These are phyloP conservation scores for Enteromius thamalakanensis DNA, from an alignment of 2,797 vertebrate genomes.

Conservation along the genomic window DNA sequence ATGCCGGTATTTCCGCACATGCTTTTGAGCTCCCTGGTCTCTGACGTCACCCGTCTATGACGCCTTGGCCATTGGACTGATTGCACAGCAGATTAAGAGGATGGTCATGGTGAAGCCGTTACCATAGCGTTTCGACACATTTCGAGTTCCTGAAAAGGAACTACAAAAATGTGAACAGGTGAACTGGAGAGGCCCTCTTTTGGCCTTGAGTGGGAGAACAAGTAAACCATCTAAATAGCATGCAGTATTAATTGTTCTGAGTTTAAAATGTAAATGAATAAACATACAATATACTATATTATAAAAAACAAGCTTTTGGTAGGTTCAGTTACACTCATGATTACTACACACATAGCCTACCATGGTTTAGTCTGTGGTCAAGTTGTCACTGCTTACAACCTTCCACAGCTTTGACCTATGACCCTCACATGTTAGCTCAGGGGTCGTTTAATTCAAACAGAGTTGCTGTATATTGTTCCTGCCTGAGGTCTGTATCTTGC, in stretches of 20 bases:
- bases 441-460: conserved; percentile 1
- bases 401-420: background rate
- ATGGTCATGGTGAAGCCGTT: too few relatives aligned
- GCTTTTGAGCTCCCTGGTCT: too few relatives aligned
- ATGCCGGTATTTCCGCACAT: too few relatives aligned
- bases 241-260: background rate
- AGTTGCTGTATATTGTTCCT: conserved; percentile 15
- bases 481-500: conserved; percentile 46
- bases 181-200: background rate
- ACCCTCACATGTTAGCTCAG: background rate
- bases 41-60: too few relatives aligned
- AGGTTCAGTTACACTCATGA: background rate
- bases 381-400: background rate
- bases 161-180: background rate
- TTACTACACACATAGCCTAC: background rate
- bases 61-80: too few relatives aligned
- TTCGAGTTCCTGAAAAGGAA: too few relatives aligned
- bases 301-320: background rate
- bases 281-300: background rate
- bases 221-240: background rate
- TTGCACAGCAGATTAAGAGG: too few relatives aligned
- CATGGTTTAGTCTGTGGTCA: background rate
- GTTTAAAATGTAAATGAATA: background rate
- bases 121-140: too few relatives aligned
- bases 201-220: background rate